These are phyloP conservation scores for Etheostoma spectabile DNA, from an alignment of 2,113 vertebrate genomes.

Conservation along the genomic window DNA sequence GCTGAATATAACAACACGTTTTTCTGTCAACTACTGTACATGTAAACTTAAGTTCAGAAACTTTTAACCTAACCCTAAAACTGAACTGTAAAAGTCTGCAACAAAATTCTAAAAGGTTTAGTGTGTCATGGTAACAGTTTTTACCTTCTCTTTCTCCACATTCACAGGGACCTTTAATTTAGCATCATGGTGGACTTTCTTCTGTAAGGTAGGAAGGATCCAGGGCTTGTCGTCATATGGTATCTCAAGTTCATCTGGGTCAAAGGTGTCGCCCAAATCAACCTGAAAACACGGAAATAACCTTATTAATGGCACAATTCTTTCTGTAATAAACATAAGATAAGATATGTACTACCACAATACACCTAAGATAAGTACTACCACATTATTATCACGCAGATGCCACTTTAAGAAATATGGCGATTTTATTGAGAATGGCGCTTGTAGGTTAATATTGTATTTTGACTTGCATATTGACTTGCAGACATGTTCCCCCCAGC, in stretches of 20 bases:
- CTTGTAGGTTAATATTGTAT: neutral
- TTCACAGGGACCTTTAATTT: slow-evolving; percentile 1
- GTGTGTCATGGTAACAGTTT: neutral
- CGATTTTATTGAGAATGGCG: neutral
- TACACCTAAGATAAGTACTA: neutral
- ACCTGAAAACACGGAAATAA: slow-evolving; percentile 54
- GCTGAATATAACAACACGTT: neutral
- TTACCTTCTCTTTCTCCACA: slow-evolving; percentile 11
- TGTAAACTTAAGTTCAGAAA: neutral
- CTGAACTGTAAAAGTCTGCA: neutral
- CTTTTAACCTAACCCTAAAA: no score
- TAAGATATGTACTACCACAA: neutral
- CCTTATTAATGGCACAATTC: neutral
- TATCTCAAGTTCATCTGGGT: slow-evolving; percentile 25
- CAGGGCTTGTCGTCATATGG: neutral
- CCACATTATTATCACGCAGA: neutral
- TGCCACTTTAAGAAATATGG: neutral
- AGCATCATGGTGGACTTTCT: neutral
- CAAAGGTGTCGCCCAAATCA: slow-evolving; percentile 58
- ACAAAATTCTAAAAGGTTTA: neutral
- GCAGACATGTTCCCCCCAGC: neutral
- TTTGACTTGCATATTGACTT: neutral
- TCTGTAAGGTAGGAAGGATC: neutral
- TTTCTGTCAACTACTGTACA: no score
- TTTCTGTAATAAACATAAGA: neutral